phyloP scores from a whole-genome alignment of 2,113 vertebrate genomes.

The Raphicerus campestris region DNA sequence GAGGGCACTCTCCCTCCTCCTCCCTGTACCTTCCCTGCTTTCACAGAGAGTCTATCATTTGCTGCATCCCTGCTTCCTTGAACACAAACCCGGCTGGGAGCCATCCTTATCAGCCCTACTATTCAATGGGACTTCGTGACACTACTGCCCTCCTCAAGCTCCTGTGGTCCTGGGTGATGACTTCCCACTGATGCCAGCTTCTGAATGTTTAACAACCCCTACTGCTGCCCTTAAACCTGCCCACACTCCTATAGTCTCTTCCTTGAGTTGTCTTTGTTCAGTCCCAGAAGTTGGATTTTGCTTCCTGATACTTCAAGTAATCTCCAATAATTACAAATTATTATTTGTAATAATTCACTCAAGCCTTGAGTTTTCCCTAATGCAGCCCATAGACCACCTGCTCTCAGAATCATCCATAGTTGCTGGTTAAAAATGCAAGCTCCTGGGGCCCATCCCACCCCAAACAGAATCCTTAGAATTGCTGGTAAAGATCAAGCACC shows the following conservation, averaged over 20 bases:
- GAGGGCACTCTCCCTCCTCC: too few relatives aligned
- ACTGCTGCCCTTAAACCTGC: not conserved
- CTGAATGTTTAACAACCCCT: not conserved
- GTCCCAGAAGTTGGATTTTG: not conserved
- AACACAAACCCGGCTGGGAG: too few relatives aligned
- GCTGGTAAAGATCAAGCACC: fast-evolving
- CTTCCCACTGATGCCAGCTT: not conserved
- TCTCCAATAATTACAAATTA: not conserved
- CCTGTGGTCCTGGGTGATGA: not conserved
- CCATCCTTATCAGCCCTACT: not conserved
- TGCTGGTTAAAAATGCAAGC: not conserved
- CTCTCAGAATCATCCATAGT: not conserved
- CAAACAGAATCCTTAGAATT: not conserved
- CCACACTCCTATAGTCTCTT: not conserved
- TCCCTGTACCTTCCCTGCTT: too few relatives aligned
- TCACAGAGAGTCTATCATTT: not conserved
- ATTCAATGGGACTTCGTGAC: not conserved
- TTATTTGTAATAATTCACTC: not conserved
- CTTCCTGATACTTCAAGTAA: not conserved
- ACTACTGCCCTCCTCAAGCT: not conserved
- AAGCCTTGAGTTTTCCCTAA: not conserved
- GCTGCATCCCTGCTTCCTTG: not conserved
- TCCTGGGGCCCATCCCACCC: not conserved
- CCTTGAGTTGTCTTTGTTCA: not conserved
- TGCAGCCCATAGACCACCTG: not conserved